A percentile compares a stretch with the other conserved stretches of the same genome.
Conservation (phyloP, 2,888 invertebrate genomes). For the Eurois occulta region DNA sequence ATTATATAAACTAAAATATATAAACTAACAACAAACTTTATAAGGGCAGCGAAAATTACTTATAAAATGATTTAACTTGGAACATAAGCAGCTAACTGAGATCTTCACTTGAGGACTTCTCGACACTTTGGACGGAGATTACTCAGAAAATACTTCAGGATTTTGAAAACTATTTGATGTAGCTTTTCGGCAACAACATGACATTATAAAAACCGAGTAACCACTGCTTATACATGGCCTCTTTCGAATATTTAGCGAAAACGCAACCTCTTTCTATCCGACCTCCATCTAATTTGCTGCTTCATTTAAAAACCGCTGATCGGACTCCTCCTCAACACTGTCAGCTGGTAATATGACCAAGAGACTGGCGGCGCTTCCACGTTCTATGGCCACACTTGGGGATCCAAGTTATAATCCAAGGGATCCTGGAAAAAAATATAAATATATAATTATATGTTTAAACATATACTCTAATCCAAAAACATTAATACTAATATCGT, state of each 20-base stretch:
- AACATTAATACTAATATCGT: slow-evolving; percentile 4
- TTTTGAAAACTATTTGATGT: not conserved
- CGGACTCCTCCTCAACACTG: not conserved
- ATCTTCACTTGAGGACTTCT: not conserved
- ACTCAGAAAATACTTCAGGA: not conserved
- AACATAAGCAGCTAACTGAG: not conserved
- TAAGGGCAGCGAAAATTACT: too few species aligned
- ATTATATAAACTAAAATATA: too few species aligned
- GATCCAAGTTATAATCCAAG: too few species aligned
- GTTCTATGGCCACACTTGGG: too few species aligned
- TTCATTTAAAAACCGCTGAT: slow-evolving; percentile 66
- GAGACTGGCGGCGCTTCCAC: too few species aligned
- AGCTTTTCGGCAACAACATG: not conserved
- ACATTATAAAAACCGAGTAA: not conserved
- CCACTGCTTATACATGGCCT: not conserved
- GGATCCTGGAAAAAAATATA: too few species aligned
- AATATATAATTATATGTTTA: too few species aligned
- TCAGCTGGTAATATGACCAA: too few species aligned
- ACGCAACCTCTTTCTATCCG: slow-evolving; percentile 31
- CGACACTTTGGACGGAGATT: not conserved
- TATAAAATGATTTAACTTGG: not conserved
- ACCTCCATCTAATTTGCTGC: slow-evolving; percentile 53
- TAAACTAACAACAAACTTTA: too few species aligned
- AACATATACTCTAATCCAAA: not conserved
- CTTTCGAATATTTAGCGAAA: slow-evolving; percentile 35